Evolutionary conservation across 2,797 vertebrate species (phyloP).

Genomic region (Oceanodroma leucorhoa): DNA sequence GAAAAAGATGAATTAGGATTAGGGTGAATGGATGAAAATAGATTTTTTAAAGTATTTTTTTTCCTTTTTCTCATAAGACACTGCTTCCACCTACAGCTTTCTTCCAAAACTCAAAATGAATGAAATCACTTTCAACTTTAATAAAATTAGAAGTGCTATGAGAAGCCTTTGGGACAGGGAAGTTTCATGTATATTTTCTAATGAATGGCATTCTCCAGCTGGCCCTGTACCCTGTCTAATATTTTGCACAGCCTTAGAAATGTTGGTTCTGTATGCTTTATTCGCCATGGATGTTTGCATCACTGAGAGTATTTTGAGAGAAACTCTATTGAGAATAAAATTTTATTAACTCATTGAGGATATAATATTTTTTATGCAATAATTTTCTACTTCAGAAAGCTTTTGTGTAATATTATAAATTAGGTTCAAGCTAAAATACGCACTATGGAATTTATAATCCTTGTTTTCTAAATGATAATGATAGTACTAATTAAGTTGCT

Average conservation of each 20-base stretch:
- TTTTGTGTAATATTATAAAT: slow-evolving; percentile 4
- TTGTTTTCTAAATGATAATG: slow-evolving; percentile 1
- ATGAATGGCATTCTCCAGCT: slow-evolving; percentile 8
- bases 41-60: not conserved
- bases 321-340: not conserved
- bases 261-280: not conserved
- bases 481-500: slow-evolving; percentile 2
- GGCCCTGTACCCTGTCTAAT: not conserved
- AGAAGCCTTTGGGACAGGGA: slow-evolving; percentile 17
- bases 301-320: not conserved
- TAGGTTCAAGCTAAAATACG: not conserved
- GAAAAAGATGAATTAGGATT: not conserved
- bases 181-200: not conserved
- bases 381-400: slow-evolving; percentile 16
- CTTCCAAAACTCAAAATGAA: slow-evolving; percentile 37
- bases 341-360: slow-evolving; percentile 35
- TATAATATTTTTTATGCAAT: slow-evolving; percentile 3
- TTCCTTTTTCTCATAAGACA: slow-evolving; percentile 15
- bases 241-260: slow-evolving; percentile 13
- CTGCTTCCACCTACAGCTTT: slow-evolving; percentile 32
- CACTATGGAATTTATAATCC: not conserved
- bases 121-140: not conserved
- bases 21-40: slow-evolving; percentile 11
- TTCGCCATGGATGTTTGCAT: not conserved
- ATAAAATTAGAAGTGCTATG: slow-evolving; percentile 23